Evolutionary conservation across 2,888 invertebrate species (phyloP), one percentile per base, ranked within the genome.

Genomic region (Argyresthia goedartella): DNA sequence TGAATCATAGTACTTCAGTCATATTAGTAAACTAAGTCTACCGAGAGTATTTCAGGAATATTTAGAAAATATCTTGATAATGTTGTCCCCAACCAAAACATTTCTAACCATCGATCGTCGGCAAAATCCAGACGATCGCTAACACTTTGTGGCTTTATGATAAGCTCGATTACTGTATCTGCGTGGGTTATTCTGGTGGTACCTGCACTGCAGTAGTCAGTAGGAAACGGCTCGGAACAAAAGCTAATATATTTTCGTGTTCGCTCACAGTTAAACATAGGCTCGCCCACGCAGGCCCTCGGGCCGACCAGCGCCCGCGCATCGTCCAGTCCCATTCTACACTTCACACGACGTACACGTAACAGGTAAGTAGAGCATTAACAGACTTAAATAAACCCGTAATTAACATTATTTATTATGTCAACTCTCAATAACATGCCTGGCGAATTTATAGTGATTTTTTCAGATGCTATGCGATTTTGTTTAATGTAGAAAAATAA

Each of bases 181-280:
- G 25, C 25, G n/a, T n/a, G 25, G 25, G 25, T 25, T 25, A 25
- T 25, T 25, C 25, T 25, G 25, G 6, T 25, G 25, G 46, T 46
- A 46, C 46, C 46, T 46, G 46, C n/a, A 25, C 25, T 25, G 25
- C 25, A 25, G 25, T 25, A 25, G 25, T 25, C 25, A 25, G 13
- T 14, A 36, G 35, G 48, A 34, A 47, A 14, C 48, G 42, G 50
- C 33, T 34, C 44, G 44, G 46, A 81, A 81, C 81, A 84, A 81
- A 81, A 82, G 82, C 81, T 77, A 76, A 72, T 81, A 78, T 84
- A 84, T 80, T 84, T 81, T 71, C 69, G 84, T 80, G 76, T 77
- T 36, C 69, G 82, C 82, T 85, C 84, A 80, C 76, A 73, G 72
- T 81, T 85, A 85, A 78, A 82, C 85, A 81, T 84, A 84, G 85